Percentiles rank a stretch among this genome's conserved stretches.
phyloP scores from a whole-genome alignment of 2,888 invertebrate genomes.

The Taphrorychus bicolor region DNA sequence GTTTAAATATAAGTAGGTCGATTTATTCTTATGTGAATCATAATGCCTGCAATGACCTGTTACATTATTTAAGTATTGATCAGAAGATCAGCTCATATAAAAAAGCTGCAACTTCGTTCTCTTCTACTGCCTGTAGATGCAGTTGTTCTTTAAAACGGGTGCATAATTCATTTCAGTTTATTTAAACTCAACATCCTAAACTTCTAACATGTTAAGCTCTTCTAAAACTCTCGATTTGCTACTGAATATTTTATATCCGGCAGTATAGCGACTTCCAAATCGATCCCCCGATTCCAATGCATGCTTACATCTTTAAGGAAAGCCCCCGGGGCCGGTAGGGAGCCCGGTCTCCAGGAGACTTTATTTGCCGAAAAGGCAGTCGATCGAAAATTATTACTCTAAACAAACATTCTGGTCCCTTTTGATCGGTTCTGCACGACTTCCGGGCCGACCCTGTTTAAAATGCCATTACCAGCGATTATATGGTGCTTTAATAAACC shows the following conservation, averaged over 20 bases:
- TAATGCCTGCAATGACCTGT: too few relatives aligned
- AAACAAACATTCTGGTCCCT: constrained; percentile 40
- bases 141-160: too few relatives aligned
- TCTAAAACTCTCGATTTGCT: constrained; percentile 15
- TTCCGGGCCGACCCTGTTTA: constrained; percentile 33
- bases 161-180: too few relatives aligned
- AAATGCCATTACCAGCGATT: constrained; percentile 31
- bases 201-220: background rate
- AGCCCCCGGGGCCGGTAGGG: constrained; percentile 28
- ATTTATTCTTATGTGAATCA: too few relatives aligned
- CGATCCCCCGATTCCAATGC: constrained; percentile 37
- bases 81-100: too few relatives aligned
- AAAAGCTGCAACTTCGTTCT: too few relatives aligned
- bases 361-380: constrained; percentile 42
- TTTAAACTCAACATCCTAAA: too few relatives aligned
- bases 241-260: constrained; percentile 33
- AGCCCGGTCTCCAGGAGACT: constrained; percentile 29
- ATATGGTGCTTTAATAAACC: background rate
- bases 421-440: constrained; percentile 31
- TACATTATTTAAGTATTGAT: too few relatives aligned
- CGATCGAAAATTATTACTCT: constrained; percentile 43
- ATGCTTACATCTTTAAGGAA: constrained; percentile 37
- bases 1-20: too few relatives aligned
- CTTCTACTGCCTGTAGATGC: too few relatives aligned
- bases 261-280: constrained; percentile 28